A percentile compares a stretch with the other conserved stretches of the same genome.
These are phyloP conservation scores for Euplexia lucipara DNA, from an alignment of 2,888 invertebrate species.

Conservation along the genomic window DNA sequence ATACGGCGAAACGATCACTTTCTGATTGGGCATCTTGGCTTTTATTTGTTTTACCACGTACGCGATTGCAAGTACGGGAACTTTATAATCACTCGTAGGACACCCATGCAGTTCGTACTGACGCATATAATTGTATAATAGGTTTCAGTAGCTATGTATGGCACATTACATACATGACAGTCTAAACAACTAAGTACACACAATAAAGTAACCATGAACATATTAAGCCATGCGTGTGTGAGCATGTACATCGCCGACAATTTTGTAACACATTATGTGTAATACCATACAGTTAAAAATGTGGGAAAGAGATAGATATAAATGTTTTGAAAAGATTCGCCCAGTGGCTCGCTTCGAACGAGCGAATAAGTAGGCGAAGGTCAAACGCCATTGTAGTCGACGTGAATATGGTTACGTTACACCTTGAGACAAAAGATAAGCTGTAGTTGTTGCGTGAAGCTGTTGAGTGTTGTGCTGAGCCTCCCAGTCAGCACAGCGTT, in stretches of 20 bases:
- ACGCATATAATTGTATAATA: neutral
- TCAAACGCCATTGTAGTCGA: slow-evolving; percentile 85
- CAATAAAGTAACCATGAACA: slow-evolving; percentile 51
- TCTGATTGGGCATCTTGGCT: neutral
- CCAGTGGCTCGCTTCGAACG: slow-evolving; percentile 84
- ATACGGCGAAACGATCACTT: slow-evolving; percentile 1
- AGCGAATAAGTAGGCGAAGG: slow-evolving; percentile 89
- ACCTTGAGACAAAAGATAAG: slow-evolving; percentile 75
- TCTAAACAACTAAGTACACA: slow-evolving; percentile 18
- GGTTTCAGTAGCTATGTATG: neutral
- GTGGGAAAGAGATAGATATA: slow-evolving; percentile 71
- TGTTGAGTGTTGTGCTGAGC: slow-evolving; percentile 48
- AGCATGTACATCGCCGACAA: slow-evolving; percentile 34
- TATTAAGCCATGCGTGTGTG: slow-evolving; percentile 43
- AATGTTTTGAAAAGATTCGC: slow-evolving; percentile 85
- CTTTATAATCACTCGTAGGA: neutral
- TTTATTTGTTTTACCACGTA: slow-evolving; percentile 14
- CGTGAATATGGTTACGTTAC: slow-evolving; percentile 82
- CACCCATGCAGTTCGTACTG: neutral
- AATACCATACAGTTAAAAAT: slow-evolving; percentile 51
- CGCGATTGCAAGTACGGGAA: neutral
- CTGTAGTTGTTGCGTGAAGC: slow-evolving; percentile 66
- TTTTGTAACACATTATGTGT: slow-evolving; percentile 56
- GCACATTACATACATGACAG: slow-evolving; percentile 11
- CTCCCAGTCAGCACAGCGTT: slow-evolving; percentile 18